Base-by-base conservation (phyloP, 2,113 vertebrate genomes). In the Colistium nudipinnis region DNA sequence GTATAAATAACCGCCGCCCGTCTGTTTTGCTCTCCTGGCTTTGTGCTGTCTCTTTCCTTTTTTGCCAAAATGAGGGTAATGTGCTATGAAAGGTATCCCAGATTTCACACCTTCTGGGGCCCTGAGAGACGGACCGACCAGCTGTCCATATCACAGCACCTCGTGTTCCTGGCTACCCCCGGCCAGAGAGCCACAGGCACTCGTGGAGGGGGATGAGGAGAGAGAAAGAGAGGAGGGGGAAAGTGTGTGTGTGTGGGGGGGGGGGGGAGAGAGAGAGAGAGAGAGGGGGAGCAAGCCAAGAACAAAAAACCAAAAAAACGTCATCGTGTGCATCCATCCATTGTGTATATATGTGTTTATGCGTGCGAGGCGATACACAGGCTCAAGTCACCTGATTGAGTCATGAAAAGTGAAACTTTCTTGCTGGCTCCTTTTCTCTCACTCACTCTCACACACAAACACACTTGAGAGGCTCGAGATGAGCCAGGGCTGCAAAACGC, bases 101-200 rank as follows among this genome's bases (percentile, higher is more conserved):
- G 89, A 88, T 90, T 92, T 92, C 88, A 89, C 91, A 93, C 87
- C 90, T 90, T 89, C 88, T 82, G 86, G 89, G 81, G 75, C 84
- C 88, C 89, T 84, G 80, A 73, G 89, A 92, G 85, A 90, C 71
- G 70, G 86, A 82, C 81, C 70, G 89, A 83, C 90, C 93, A 93
- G 92, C 91, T 93, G 93, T 92, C 90, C 85, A 86, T 89, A 92
- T 92, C 91, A 89, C 87, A 90, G 86, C 88, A 84, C 80, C 81
- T n/a, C 78, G 81, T 86, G 89, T 92, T 91, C 85, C 89, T 90
- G 87, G 85, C 85, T 85, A 88, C 74, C 87, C 90, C 77, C 62
- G 54, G 85, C 86, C 80, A 90, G 82, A 80, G 76, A 87, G 82
- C 69, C 62, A 84, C 64, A 43, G 82, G 87, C 76, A 70, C 81